A percentile compares a stretch with the other conserved stretches of the same genome.
Conservation (phyloP, 2,888 invertebrate species). For the Spicauda simplicius region DNA sequence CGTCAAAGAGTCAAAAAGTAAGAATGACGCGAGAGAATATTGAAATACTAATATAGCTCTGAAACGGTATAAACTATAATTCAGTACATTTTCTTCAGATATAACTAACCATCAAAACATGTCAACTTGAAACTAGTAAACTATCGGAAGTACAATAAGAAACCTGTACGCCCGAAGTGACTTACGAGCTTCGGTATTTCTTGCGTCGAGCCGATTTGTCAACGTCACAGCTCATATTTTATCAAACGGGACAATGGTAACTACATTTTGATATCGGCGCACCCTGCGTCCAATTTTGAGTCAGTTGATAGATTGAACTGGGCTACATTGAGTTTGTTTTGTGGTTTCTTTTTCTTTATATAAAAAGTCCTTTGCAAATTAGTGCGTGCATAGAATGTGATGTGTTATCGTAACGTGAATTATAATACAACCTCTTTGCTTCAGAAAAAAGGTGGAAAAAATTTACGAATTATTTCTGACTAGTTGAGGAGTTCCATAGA, state of each 20-base stretch:
- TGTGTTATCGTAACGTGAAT: not conserved
- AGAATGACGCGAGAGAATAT: no score
- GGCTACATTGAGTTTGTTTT: constrained; percentile 49
- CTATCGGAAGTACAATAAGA: constrained; percentile 27
- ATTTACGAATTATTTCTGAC: no score
- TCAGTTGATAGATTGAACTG: constrained; percentile 71
- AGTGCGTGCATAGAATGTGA: constrained; percentile 47
- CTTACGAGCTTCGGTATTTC: constrained; percentile 48
- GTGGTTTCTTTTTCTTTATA: constrained; percentile 52
- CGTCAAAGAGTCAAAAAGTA: no score
- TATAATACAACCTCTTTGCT: no score
- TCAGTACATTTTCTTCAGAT: not conserved
- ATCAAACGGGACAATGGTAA: constrained; percentile 80
- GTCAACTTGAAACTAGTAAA: constrained; percentile 15
- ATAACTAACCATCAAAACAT: constrained; percentile 14
- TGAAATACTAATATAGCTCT: no score
- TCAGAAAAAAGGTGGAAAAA: not conserved
- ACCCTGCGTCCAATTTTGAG: constrained; percentile 67
- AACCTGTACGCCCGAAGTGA: constrained; percentile 38
- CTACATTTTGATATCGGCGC: constrained; percentile 79
- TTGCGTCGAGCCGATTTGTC: constrained; percentile 69
- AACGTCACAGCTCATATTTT: constrained; percentile 81
- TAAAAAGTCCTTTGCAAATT: constrained; percentile 48
- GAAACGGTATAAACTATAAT: not conserved
- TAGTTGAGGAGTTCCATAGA: not conserved